phyloP scores from a whole-genome alignment of 2,888 invertebrate species.

The Cryptops parisi region DNA sequence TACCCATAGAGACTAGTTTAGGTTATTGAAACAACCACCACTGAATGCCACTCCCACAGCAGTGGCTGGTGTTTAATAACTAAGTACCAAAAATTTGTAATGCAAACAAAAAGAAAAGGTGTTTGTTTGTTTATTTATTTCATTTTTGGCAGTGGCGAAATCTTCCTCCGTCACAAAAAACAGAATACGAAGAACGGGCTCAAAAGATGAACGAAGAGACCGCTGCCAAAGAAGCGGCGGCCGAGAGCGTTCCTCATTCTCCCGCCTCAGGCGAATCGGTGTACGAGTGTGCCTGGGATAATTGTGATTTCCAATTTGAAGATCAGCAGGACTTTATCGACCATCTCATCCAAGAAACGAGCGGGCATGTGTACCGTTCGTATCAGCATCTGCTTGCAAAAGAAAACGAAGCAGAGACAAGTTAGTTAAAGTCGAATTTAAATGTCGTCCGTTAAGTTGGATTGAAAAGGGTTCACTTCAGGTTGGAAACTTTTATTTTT shows the following conservation, averaged over 20 bases:
- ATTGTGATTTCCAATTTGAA: slow-evolving; percentile 86
- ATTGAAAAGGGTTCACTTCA: too few species aligned
- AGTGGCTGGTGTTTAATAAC: too few species aligned
- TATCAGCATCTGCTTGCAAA: slow-evolving; percentile 15
- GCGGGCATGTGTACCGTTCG: slow-evolving; percentile 43
- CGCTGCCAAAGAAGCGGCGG: slow-evolving; percentile 41
- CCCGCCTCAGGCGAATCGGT: slow-evolving; percentile 34
- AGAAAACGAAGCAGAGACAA: slow-evolving; percentile 3
- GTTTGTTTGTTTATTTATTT: too few species aligned
- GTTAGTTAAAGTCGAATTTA: not conserved
- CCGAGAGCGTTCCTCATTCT: slow-evolving; percentile 35
- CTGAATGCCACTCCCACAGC: too few species aligned
- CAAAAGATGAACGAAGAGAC: slow-evolving; percentile 75
- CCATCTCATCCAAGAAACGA: slow-evolving; percentile 55
- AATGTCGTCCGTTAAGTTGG: too few species aligned
- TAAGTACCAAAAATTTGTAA: too few species aligned
- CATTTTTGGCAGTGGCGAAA: slow-evolving; percentile 99
- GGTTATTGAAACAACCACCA: too few species aligned
- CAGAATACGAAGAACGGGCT: slow-evolving; percentile 88
- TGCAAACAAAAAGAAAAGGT: too few species aligned
- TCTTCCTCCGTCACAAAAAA: slow-evolving; percentile 70
- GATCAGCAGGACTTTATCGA: slow-evolving; percentile 74
- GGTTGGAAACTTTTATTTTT: not conserved
- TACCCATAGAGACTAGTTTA: too few species aligned
- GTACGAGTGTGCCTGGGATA: slow-evolving; percentile 80